Evolutionary conservation across 2,888 invertebrate genomes (phyloP).

Genomic region (Apamea epomidion): DNA sequence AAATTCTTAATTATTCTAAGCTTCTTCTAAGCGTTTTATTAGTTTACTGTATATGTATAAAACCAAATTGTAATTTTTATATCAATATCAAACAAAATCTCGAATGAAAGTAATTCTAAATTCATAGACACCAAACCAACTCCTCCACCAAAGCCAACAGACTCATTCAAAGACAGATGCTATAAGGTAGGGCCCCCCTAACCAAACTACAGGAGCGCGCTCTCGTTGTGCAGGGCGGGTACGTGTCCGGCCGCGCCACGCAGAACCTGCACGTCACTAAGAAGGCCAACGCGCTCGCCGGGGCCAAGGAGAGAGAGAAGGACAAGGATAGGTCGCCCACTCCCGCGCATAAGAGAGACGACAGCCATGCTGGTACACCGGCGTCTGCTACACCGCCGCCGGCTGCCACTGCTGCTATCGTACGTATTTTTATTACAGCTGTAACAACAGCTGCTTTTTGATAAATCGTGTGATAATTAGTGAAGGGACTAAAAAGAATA

Average conservation of each 20-base stretch:
- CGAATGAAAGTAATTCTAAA: neutral
- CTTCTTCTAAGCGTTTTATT: neutral
- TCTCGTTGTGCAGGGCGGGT: slow-evolving; percentile 92
- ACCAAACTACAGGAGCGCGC: slow-evolving; percentile 92
- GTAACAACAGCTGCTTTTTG: neutral
- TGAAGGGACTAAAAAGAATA: neutral
- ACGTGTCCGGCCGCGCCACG: slow-evolving; percentile 91
- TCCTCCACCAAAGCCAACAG: slow-evolving; percentile 76
- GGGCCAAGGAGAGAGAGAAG: slow-evolving; percentile 91
- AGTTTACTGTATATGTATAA: neutral
- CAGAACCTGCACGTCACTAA: slow-evolving; percentile 93
- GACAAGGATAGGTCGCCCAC: slow-evolving; percentile 86
- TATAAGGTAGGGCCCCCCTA: slow-evolving; percentile 89
- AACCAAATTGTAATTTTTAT: neutral
- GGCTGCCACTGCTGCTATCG: slow-evolving; percentile 78
- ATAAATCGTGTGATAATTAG: neutral
- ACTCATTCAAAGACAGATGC: slow-evolving; percentile 81
- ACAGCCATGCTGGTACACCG: slow-evolving; percentile 74
- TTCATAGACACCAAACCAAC: slow-evolving; percentile 31
- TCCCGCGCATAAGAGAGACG: slow-evolving; percentile 70
- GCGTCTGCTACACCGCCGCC: slow-evolving; percentile 82
- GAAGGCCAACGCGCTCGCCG: slow-evolving; percentile 94
- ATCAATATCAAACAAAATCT: neutral
- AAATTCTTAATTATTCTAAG: too few relatives aligned
- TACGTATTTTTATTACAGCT: slow-evolving; percentile 5